phyloP scores from a whole-genome alignment of 2,113 vertebrate species.

The Cariama cristata region DNA sequence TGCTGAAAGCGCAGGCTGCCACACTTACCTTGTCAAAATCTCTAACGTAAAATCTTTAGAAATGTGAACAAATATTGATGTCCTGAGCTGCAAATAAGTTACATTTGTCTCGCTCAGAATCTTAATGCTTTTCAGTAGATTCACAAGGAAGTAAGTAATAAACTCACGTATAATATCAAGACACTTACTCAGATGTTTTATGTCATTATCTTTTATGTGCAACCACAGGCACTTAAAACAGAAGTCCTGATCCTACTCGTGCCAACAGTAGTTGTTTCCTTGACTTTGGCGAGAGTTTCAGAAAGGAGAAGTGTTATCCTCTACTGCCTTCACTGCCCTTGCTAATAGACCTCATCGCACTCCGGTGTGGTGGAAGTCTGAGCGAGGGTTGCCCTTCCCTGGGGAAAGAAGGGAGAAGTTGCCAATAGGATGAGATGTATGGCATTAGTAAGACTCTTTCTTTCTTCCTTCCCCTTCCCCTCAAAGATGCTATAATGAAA shows the following conservation, averaged over 20 bases:
- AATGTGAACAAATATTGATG: background rate
- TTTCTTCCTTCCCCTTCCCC: background rate
- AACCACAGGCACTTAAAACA: background rate
- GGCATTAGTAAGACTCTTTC: background rate
- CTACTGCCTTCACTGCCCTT: background rate
- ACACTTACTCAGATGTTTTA: background rate
- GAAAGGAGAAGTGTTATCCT: background rate
- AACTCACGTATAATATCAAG: background rate
- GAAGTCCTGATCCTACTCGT: background rate
- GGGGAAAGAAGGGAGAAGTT: background rate
- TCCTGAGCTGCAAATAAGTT: background rate
- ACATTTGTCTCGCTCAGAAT: background rate
- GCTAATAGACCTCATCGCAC: background rate
- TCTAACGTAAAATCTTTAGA: background rate
- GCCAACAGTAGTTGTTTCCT: background rate
- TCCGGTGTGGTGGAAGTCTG: background rate
- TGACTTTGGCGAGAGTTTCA: background rate
- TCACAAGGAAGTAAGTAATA: background rate
- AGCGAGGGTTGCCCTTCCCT: background rate
- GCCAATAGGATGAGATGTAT: background rate
- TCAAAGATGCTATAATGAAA: background rate
- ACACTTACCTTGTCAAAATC: background rate
- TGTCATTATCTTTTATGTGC: background rate
- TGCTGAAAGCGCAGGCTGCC: background rate
- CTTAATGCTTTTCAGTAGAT: background rate